phyloP scores from a whole-genome alignment of 1,140 invertebrate species.

The Colletes gigas region DNA sequence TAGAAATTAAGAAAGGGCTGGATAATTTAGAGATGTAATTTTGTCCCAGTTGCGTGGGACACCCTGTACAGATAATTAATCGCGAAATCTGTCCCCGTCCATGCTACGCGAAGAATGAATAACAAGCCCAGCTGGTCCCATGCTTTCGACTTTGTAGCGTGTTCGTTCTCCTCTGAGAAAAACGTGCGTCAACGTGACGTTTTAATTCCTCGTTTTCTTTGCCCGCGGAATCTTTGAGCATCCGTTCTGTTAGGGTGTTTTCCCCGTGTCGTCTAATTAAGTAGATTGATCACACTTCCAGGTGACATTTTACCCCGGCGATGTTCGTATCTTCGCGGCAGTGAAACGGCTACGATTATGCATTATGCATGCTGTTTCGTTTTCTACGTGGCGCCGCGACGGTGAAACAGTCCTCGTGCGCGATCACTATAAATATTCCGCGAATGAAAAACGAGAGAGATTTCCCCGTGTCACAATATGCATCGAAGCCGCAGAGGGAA shows the following conservation, averaged over 20 bases:
- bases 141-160: too few species aligned
- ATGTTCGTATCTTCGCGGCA: conserved; percentile 33
- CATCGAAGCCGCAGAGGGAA: conserved; percentile 2
- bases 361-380: conserved; percentile 46
- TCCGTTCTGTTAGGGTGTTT: not conserved
- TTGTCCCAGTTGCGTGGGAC: too few species aligned
- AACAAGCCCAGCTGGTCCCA: too few species aligned
- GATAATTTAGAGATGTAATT: too few species aligned
- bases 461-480: conserved; percentile 49
- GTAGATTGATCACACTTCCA: conserved; percentile 33
- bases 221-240: not conserved
- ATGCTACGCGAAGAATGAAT: too few species aligned
- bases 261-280: conserved; percentile 6
- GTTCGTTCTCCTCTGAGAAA: not conserved
- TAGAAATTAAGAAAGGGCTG: too few species aligned
- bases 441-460: conserved; percentile 55
- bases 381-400: conserved; percentile 12
- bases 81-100: too few species aligned
- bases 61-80: too few species aligned
- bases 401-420: conserved; percentile 1
- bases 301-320: conserved; percentile 12
- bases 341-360: conserved; percentile 4
- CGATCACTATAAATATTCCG: conserved; percentile 56
- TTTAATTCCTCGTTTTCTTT: conserved; percentile 12
- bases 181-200: not conserved